Evolutionary conservation across 2,797 vertebrate genomes (phyloP).

Genomic region (Clangula hyemalis): DNA sequence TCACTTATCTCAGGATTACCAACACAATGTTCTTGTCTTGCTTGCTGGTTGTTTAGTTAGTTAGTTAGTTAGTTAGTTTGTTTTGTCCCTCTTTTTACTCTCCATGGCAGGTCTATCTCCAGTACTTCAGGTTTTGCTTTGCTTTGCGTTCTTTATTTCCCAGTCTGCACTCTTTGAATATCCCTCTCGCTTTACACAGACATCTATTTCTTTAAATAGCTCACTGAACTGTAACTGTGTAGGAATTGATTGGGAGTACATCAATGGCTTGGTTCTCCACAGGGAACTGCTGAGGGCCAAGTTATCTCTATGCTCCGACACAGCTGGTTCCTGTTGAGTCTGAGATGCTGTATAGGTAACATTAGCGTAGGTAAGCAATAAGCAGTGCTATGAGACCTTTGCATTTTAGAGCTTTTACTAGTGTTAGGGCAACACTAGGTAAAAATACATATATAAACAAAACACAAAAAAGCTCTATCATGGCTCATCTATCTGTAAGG

Average conservation of each 20-base stretch:
- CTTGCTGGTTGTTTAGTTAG: neutral
- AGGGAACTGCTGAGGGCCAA: conserved; percentile 44
- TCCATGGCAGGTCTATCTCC: neutral
- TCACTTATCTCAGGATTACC: neutral
- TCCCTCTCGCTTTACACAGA: conserved; percentile 6
- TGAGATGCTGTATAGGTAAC: conserved; percentile 43
- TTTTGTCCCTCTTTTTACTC: neutral
- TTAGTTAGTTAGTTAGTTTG: neutral
- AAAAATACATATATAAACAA: neutral
- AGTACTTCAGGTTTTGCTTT: neutral
- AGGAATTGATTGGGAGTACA: conserved; percentile 68
- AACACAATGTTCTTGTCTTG: neutral
- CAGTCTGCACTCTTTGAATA: conserved; percentile 10
- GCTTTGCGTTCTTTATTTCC: conserved; percentile 6
- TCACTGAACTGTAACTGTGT: conserved; percentile 68
- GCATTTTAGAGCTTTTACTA: neutral
- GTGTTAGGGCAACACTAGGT: neutral
- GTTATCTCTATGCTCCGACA: conserved; percentile 45
- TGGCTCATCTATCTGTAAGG: neutral
- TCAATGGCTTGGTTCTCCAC: conserved; percentile 46
- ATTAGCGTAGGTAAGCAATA: conserved; percentile 40
- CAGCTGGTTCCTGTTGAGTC: conserved; percentile 59
- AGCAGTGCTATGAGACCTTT: neutral
- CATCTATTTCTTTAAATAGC: conserved; percentile 52
- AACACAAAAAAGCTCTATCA: neutral